Evolutionary conservation across 1,140 invertebrate species (phyloP).

Genomic region (Telenomus remus): DNA sequence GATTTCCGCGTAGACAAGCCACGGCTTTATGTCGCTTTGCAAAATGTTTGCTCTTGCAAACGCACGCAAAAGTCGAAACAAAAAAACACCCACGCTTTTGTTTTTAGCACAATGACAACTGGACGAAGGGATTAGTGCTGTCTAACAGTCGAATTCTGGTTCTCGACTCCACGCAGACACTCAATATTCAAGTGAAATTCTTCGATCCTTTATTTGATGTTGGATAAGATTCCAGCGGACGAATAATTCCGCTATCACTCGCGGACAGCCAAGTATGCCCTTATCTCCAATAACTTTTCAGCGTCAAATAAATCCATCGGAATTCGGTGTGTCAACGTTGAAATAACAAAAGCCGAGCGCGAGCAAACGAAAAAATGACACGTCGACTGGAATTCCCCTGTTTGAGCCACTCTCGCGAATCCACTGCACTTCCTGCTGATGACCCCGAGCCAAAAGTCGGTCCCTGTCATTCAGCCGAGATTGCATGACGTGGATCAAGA

Average conservation of each 20-base stretch:
- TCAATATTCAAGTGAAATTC: conserved; percentile 17
- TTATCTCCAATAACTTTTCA: conserved; percentile 13
- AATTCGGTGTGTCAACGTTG: conserved; percentile 2
- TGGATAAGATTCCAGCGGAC: conserved; percentile 8
- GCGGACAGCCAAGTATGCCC: conserved; percentile 12
- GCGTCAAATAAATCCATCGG: background rate
- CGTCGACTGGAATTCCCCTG: background rate
- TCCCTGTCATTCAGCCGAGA: conserved; percentile 2
- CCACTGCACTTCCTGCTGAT: conserved; percentile 14
- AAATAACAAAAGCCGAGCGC: background rate
- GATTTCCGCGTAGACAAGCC: conserved; percentile 62
- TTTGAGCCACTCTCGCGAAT: too few species aligned
- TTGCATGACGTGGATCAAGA: conserved; percentile 1
- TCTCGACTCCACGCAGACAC: background rate
- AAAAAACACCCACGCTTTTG: too few species aligned
- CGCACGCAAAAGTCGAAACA: conserved; percentile 4
- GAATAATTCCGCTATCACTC: conserved; percentile 18
- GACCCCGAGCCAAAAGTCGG: conserved; percentile 8
- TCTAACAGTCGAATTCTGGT: too few species aligned
- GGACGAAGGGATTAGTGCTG: too few species aligned
- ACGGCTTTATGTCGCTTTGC: conserved; percentile 52
- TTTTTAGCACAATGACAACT: too few species aligned
- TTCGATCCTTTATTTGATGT: conserved; percentile 2
- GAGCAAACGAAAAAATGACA: background rate
- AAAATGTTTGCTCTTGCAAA: conserved; percentile 54